Percentiles rank a stretch among this genome's conserved stretches.
Conservation (phyloP, 2,888 invertebrate species). For the Melieria picta region DNA sequence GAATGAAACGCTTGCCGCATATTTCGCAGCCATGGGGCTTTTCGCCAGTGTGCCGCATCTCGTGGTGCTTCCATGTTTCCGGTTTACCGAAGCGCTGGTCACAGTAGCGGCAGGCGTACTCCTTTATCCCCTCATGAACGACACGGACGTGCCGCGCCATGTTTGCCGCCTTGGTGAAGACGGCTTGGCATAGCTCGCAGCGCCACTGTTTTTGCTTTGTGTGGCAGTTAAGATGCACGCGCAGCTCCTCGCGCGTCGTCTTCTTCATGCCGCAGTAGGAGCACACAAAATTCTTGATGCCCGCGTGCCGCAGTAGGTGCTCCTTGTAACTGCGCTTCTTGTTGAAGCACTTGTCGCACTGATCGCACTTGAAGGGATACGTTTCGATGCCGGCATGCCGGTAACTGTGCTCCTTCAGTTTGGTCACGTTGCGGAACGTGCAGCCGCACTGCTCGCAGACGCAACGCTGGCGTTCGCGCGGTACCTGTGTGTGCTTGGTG, state of each 20-base stretch:
- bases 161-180: conserved; percentile 61
- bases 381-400: conserved; percentile 45
- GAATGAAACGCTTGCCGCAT: conserved; percentile 45
- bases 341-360: conserved; percentile 57
- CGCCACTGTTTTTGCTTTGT: conserved; percentile 56
- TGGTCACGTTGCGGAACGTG: conserved; percentile 19
- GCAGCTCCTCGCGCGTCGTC: conserved; percentile 58
- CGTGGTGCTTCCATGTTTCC: conserved; percentile 57
- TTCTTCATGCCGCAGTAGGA: conserved; percentile 59
- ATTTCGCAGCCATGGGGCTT: conserved; percentile 45
- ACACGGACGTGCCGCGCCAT: conserved; percentile 55
- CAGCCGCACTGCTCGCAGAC: conserved; percentile 50
- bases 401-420: conserved; percentile 50
- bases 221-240: conserved; percentile 59
- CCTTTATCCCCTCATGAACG: conserved; percentile 58
- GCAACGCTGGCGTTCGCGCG: conserved; percentile 19
- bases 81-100: conserved; percentile 58
- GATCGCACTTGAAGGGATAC: conserved; percentile 52
- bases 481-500: conserved; percentile 37
- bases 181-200: conserved; percentile 57
- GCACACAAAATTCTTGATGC: conserved; percentile 58
- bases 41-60: conserved; percentile 53
- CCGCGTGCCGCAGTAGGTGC: conserved; percentile 58
- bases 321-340: conserved; percentile 58
- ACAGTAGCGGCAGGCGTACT: conserved; percentile 55